These are phyloP conservation scores for Noctua fimbriata DNA, from an alignment of 2,888 invertebrate species.

Conservation along the genomic window DNA sequence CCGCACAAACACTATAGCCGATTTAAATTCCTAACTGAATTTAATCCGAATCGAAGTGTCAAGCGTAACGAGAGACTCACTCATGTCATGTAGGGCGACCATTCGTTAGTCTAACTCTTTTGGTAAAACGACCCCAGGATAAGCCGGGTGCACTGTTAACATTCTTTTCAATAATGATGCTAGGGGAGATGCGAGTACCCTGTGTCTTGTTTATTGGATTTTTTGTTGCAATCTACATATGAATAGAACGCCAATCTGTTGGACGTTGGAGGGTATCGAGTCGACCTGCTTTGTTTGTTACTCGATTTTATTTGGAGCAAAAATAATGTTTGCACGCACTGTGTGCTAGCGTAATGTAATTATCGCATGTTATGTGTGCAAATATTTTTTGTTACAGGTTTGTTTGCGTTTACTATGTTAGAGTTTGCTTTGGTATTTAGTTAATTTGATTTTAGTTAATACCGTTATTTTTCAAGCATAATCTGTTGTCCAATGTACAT, in stretches of 20 bases:
- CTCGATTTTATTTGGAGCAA: slow-evolving; percentile 69
- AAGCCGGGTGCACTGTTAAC: slow-evolving; percentile 88
- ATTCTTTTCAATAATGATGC: slow-evolving; percentile 90
- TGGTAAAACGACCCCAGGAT: slow-evolving; percentile 89
- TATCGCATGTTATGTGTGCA: slow-evolving; percentile 63
- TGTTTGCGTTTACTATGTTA: slow-evolving; percentile 40
- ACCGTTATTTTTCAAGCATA: slow-evolving; percentile 16
- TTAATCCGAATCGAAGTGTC: slow-evolving; percentile 88
- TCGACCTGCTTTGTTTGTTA: slow-evolving; percentile 75
- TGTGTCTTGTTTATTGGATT: slow-evolving; percentile 90
- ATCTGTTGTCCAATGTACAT: neutral
- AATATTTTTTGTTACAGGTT: slow-evolving; percentile 56
- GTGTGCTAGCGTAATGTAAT: slow-evolving; percentile 62
- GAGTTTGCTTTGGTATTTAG: slow-evolving; percentile 41
- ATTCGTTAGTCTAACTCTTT: slow-evolving; percentile 90
- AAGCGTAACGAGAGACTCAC: slow-evolving; percentile 83
- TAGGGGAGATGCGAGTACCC: slow-evolving; percentile 85
- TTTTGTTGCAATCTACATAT: slow-evolving; percentile 90
- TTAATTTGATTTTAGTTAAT: slow-evolving; percentile 32
- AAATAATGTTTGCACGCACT: slow-evolving; percentile 62
- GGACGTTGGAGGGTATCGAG: slow-evolving; percentile 81
- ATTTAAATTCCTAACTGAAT: slow-evolving; percentile 82
- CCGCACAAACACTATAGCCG: slow-evolving; percentile 67
- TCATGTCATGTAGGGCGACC: slow-evolving; percentile 80
- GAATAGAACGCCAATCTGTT: slow-evolving; percentile 88